phyloP scores from a whole-genome alignment of 2,113 vertebrate species.

The Mugil cephalus region DNA sequence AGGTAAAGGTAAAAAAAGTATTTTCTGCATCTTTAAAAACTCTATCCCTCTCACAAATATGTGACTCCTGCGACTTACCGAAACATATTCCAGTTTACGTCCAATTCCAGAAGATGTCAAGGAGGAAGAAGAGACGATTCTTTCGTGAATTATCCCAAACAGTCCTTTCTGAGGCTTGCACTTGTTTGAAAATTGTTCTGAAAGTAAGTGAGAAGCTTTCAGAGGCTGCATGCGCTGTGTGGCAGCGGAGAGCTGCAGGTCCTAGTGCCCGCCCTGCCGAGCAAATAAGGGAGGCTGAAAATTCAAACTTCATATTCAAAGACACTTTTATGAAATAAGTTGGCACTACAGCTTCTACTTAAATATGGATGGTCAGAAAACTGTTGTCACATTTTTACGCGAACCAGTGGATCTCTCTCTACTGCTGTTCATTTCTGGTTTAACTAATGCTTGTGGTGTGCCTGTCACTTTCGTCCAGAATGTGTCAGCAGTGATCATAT shows the following conservation, averaged over 20 bases:
- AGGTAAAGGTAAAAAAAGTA: constrained; percentile 40
- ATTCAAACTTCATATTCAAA: neutral
- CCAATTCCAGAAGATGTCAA: constrained; percentile 55
- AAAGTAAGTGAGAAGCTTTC: constrained; percentile 73
- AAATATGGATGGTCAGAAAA: neutral
- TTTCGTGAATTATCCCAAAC: constrained; percentile 62
- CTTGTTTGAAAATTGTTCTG: constrained; percentile 83
- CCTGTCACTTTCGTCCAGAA: neutral
- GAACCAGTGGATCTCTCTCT: too few relatives aligned
- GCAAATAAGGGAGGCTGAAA: neutral
- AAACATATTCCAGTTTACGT: constrained; percentile 72
- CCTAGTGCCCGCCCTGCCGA: constrained; percentile 76
- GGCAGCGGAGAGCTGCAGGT: constrained; percentile 64
- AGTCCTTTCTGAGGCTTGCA: constrained; percentile 68
- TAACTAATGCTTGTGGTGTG: too few relatives aligned
- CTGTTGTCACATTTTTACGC: neutral
- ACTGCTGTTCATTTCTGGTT: too few relatives aligned
- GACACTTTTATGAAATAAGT: neutral
- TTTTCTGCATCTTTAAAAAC: constrained; percentile 65
- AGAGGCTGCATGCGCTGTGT: constrained; percentile 51
- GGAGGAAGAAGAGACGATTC: constrained; percentile 24
- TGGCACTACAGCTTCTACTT: too few relatives aligned
- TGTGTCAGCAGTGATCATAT: neutral
- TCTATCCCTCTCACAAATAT: constrained; percentile 39
- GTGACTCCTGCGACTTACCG: constrained; percentile 34